These are phyloP conservation scores for Bruchidius siliquastri DNA, from an alignment of 2,888 invertebrate genomes.

Conservation along the genomic window DNA sequence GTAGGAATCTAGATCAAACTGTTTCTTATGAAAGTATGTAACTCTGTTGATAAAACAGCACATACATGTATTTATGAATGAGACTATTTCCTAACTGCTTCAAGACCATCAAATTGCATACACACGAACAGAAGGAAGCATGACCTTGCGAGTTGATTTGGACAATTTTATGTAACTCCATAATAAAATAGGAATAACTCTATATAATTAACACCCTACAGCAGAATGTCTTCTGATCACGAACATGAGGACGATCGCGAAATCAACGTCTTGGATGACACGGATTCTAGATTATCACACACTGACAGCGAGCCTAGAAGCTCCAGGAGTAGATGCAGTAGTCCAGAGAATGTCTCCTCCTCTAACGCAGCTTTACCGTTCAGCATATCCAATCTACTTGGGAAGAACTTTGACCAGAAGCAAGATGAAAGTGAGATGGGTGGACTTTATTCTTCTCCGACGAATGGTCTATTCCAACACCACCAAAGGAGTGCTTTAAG, in stretches of 20 bases:
- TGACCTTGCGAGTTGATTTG: not conserved
- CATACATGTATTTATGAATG: no score
- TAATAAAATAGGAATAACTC: not conserved
- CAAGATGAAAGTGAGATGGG: conserved; percentile 36
- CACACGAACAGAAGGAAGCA: no score
- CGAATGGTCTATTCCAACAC: conserved; percentile 35
- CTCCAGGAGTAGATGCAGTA: conserved; percentile 43
- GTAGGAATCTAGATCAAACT: no score
- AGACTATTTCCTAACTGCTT: no score
- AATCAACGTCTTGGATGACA: conserved; percentile 62
- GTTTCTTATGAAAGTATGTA: no score
- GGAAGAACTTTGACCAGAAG: conserved; percentile 68
- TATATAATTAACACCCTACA: not conserved
- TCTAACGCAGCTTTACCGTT: conserved; percentile 64
- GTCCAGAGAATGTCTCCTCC: conserved; percentile 49
- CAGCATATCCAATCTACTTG: conserved; percentile 75
- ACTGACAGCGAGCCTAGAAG: conserved; percentile 59
- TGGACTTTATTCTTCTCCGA: conserved; percentile 33
- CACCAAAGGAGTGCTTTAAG: conserved; percentile 38
- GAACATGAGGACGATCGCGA: conserved; percentile 57
- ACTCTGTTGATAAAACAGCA: no score
- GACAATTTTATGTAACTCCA: not conserved
- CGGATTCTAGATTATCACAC: conserved; percentile 58
- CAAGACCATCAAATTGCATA: no score
- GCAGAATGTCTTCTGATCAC: conserved; percentile 38